Evolutionary conservation across 2,888 invertebrate genomes (phyloP).

Genomic region (Lochmaea capreae): DNA sequence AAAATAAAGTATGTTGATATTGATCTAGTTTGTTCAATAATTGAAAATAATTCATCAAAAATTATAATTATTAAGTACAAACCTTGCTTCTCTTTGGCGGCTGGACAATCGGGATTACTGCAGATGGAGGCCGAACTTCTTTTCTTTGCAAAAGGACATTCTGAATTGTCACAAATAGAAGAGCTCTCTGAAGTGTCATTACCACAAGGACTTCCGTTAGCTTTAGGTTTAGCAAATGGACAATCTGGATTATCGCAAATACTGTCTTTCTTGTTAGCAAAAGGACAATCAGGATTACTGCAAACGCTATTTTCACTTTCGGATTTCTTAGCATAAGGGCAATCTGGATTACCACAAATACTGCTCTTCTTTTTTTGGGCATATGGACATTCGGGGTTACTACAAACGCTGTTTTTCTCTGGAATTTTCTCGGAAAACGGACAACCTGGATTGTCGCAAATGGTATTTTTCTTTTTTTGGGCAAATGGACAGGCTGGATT

Average conservation of each 20-base stretch:
- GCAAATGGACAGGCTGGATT: slow-evolving; percentile 51
- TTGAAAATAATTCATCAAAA: too few relatives aligned
- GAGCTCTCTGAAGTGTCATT: slow-evolving; percentile 13
- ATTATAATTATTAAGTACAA: too few relatives aligned
- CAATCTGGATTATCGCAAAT: slow-evolving; percentile 40
- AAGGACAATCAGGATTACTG: slow-evolving; percentile 46
- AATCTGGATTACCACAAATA: slow-evolving; percentile 50
- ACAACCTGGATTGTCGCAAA: slow-evolving; percentile 15
- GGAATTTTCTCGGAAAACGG: slow-evolving; percentile 2
- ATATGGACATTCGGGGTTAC: slow-evolving; percentile 48
- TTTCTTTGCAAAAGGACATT: slow-evolving; percentile 41
- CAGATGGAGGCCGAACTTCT: slow-evolving; percentile 29
- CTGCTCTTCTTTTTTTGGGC: slow-evolving; percentile 29
- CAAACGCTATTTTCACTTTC: slow-evolving; percentile 38
- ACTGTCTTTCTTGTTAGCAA: slow-evolving; percentile 20
- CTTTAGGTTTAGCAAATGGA: slow-evolving; percentile 29
- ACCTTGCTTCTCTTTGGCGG: not conserved
- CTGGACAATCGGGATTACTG: slow-evolving; percentile 48
- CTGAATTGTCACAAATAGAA: slow-evolving; percentile 45
- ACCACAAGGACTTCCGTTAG: slow-evolving; percentile 5
- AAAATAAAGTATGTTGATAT: too few relatives aligned
- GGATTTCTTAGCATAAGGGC: slow-evolving; percentile 44
- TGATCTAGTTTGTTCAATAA: too few relatives aligned
- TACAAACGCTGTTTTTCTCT: slow-evolving; percentile 39
- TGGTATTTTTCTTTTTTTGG: slow-evolving; percentile 10